Evolutionary conservation across 1,140 invertebrate species (phyloP).

Genomic region (Megathymus violae): DNA sequence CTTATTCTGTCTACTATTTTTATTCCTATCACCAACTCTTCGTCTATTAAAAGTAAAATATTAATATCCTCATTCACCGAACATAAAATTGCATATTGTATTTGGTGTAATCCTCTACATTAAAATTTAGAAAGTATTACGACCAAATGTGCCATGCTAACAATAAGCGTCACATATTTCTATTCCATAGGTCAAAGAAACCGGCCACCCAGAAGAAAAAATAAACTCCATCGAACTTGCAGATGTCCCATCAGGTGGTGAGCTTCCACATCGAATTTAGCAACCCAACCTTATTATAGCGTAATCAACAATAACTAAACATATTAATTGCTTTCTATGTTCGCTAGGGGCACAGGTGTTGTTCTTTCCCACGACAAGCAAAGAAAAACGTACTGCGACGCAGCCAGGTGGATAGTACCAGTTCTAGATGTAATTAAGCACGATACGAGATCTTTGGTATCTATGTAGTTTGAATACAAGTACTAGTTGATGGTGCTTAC

Average conservation of each 20-base stretch:
- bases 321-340: constrained; percentile 42
- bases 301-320: constrained; percentile 19
- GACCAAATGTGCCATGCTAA: too few species aligned
- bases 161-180: too few species aligned
- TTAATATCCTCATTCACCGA: too few species aligned
- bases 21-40: too few species aligned
- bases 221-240: not conserved
- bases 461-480: constrained; percentile 1
- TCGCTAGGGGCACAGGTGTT: constrained; percentile 37
- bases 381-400: constrained; percentile 28
- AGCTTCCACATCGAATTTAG: not conserved
- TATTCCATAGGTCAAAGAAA: not conserved
- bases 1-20: too few species aligned
- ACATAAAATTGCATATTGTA: too few species aligned
- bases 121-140: too few species aligned
- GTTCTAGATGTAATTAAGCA: constrained; percentile 23
- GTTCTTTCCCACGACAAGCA: constrained; percentile 36
- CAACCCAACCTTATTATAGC: constrained; percentile 1
- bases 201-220: constrained; percentile 8
- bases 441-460: constrained; percentile 13
- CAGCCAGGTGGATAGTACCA: constrained; percentile 37
- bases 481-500: constrained; percentile 7
- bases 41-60: too few species aligned
- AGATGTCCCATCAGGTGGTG: constrained; percentile 9
- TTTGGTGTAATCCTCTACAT: too few species aligned